A percentile compares a stretch with the other conserved stretches of the same genome.
Conservation (phyloP, 2,797 vertebrate species). For the Arnoldichthys spilopterus region DNA sequence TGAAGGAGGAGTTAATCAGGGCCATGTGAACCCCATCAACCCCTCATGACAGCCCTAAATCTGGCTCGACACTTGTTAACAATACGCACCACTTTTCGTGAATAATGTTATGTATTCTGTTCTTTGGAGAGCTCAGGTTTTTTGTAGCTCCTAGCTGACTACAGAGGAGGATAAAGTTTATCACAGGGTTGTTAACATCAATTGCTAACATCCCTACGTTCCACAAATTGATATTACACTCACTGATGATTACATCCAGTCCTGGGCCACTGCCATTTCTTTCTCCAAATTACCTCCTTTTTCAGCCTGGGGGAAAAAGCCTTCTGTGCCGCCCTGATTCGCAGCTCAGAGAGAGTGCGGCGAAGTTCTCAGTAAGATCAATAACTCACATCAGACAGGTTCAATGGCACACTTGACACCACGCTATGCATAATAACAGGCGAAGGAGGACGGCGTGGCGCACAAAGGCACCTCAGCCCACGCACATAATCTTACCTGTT, state of each 20-base stretch:
- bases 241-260: not conserved
- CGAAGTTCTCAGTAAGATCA: conserved; percentile 36
- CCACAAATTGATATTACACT: not conserved
- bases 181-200: not conserved
- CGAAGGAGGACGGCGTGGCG: conserved; percentile 31
- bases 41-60: too few species aligned
- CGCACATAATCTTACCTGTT: conserved; percentile 41
- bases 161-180: not conserved
- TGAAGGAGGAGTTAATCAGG: too few species aligned
- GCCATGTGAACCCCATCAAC: too few species aligned
- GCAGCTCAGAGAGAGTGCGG: conserved; percentile 10
- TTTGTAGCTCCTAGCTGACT: not conserved
- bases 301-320: not conserved
- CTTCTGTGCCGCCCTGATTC: conserved; percentile 18
- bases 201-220: not conserved
- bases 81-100: not conserved
- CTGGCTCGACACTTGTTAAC: not conserved
- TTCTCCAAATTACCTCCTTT: conserved; percentile 5
- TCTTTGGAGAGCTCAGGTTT: not conserved
- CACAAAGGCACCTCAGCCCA: conserved; percentile 32
- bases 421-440: conserved; percentile 31
- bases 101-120: not conserved
- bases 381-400: conserved; percentile 39
- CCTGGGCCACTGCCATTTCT: not conserved
- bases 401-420: conserved; percentile 21